Conservation (phyloP, 1,140 invertebrate genomes). For the Rhagoletis pomonella region DNA sequence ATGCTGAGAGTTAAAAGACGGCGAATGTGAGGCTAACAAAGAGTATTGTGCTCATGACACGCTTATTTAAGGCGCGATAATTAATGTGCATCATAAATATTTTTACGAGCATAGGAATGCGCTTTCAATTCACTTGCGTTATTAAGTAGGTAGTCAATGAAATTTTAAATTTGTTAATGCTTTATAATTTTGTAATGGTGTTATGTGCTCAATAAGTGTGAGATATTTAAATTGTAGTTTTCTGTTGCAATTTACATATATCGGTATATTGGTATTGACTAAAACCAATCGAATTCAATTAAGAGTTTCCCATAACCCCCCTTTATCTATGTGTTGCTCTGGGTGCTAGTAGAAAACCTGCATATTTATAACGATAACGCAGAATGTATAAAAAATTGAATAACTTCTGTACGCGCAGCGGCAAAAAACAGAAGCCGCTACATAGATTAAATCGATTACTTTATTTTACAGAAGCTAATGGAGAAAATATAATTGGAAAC, state of each 20-base stretch:
- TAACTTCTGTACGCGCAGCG: too few species aligned
- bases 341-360: too few species aligned
- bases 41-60: background rate
- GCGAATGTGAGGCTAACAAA: background rate
- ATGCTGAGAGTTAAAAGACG: constrained; percentile 10
- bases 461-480: too few species aligned
- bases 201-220: background rate
- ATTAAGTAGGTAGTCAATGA: too few species aligned
- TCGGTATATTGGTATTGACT: background rate
- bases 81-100: background rate
- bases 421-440: too few species aligned
- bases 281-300: background rate
- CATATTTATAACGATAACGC: too few species aligned
- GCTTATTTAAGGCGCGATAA: background rate
- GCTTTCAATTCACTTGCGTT: background rate
- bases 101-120: background rate
- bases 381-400: too few species aligned
- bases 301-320: background rate
- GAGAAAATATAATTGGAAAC: too few species aligned
- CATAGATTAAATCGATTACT: too few species aligned
- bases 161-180: background rate
- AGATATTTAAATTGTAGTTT: background rate
- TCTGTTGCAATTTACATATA: background rate
- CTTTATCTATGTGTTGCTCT: background rate
- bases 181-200: background rate